A percentile compares a stretch with the other conserved stretches of the same genome.
These are phyloP conservation scores for Sphecodes monilicornis DNA, from an alignment of 2,888 invertebrate genomes.

Conservation along the genomic window DNA sequence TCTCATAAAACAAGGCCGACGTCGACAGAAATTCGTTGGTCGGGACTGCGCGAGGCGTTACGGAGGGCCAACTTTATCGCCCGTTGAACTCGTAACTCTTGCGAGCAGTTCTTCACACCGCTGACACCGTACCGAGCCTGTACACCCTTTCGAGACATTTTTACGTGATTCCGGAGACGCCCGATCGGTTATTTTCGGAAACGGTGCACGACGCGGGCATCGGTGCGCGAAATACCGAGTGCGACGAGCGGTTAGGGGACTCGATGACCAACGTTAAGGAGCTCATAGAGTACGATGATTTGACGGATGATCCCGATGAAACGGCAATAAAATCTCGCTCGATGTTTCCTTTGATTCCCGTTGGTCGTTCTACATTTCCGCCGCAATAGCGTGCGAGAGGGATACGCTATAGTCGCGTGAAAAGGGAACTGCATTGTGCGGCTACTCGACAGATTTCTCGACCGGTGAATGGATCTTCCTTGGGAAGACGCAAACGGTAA, in stretches of 20 bases:
- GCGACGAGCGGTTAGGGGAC: neutral
- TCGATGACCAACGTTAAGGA: neutral
- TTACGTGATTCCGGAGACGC: conserved; percentile 65
- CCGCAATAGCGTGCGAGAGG: conserved; percentile 41
- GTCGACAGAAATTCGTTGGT: conserved; percentile 80
- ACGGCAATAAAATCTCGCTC: conserved; percentile 19
- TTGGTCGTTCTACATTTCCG: conserved; percentile 38
- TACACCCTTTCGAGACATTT: conserved; percentile 55
- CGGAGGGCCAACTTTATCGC: conserved; percentile 80
- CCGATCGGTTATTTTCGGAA: conserved; percentile 71
- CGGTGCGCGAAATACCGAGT: neutral
- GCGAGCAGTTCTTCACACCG: conserved; percentile 70
- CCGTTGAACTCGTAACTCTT: conserved; percentile 83
- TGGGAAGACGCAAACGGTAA: conserved; percentile 32
- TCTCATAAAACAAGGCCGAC: conserved; percentile 82
- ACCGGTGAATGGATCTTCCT: conserved; percentile 48
- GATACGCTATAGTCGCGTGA: conserved; percentile 48
- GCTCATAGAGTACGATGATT: neutral
- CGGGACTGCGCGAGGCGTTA: conserved; percentile 76
- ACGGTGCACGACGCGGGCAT: neutral
- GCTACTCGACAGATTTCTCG: conserved; percentile 69
- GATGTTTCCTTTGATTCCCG: conserved; percentile 10
- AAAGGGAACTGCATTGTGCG: conserved; percentile 61
- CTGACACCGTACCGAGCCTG: conserved; percentile 48
- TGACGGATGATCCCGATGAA: conserved; percentile 20